Evolutionary conservation across 1,140 invertebrate species (phyloP).

Genomic region (Lethocerus indicus): DNA sequence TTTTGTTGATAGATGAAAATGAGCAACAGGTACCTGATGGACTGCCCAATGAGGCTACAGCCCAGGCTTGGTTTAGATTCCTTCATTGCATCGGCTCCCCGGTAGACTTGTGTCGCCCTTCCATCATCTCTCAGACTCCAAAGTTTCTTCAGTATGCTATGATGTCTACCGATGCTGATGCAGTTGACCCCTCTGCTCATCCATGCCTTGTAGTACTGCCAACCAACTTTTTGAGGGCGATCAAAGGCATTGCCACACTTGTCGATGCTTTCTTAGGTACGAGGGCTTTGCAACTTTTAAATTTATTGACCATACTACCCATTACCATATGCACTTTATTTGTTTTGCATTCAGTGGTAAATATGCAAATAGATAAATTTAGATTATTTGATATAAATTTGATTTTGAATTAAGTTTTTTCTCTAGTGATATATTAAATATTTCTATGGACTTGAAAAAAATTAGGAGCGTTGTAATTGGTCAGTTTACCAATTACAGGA

Average conservation of each 20-base stretch:
- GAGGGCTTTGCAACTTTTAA: constrained; percentile 12
- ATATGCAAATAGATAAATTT: too few species aligned
- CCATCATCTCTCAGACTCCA: constrained; percentile 47
- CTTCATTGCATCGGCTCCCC: constrained; percentile 87
- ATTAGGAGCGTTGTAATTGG: too few species aligned
- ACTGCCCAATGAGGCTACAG: constrained; percentile 76
- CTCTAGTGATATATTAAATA: too few species aligned
- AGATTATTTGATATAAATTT: too few species aligned
- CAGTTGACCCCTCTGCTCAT: constrained; percentile 77
- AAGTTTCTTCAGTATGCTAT: constrained; percentile 49
- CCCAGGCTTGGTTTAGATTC: constrained; percentile 89
- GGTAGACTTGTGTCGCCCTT: constrained; percentile 66
- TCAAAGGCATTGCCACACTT: constrained; percentile 79
- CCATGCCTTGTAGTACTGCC: constrained; percentile 76
- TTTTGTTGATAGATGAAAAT: constrained; percentile 51
- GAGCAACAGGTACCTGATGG: constrained; percentile 63
- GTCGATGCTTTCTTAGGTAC: constrained; percentile 92
- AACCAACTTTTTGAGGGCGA: constrained; percentile 81
- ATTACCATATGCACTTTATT: neutral
- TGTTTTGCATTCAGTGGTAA: neutral
- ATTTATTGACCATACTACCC: neutral
- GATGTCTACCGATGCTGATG: constrained; percentile 39
- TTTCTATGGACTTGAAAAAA: too few species aligned
- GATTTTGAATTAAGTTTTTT: too few species aligned
- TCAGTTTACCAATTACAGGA: too few species aligned